These are phyloP conservation scores for Mythimna lalbum DNA, from an alignment of 2,888 invertebrate species.

Conservation along the genomic window DNA sequence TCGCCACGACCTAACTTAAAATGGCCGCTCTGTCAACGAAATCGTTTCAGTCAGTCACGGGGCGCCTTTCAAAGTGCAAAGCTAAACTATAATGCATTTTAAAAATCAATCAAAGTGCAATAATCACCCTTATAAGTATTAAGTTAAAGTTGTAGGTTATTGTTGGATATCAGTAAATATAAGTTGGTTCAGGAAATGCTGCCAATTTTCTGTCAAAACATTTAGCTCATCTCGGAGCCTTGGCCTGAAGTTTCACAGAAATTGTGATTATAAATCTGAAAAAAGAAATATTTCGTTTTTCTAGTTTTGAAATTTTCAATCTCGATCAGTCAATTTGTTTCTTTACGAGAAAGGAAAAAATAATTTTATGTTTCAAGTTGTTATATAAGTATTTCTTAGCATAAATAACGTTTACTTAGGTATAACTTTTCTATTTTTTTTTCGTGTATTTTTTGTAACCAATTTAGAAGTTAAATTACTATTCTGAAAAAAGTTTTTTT, in stretches of 20 bases:
- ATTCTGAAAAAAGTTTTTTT: no score
- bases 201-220: conserved; percentile 68
- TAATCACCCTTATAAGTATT: conserved; percentile 18
- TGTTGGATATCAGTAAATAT: conserved; percentile 31
- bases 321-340: not conserved
- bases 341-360: no score
- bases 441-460: not conserved
- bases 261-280: conserved; percentile 9
- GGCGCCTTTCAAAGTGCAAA: conserved; percentile 28
- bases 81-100: conserved; percentile 11
- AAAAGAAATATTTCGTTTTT: conserved; percentile 15
- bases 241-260: conserved; percentile 50
- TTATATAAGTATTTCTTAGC: no score
- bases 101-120: conserved; percentile 33
- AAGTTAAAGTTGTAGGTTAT: conserved; percentile 11
- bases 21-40: conserved; percentile 14
- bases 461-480: not conserved
- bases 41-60: conserved; percentile 48
- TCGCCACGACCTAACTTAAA: not conserved
- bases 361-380: no score
- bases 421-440: not conserved
- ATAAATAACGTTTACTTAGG: no score
- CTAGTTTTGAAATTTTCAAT: not conserved
- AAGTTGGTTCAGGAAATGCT: conserved; percentile 51
- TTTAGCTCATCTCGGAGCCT: conserved; percentile 49